Evolutionary conservation across 2,797 vertebrate species (phyloP).

Genomic region (Steatocranus sp.): DNA sequence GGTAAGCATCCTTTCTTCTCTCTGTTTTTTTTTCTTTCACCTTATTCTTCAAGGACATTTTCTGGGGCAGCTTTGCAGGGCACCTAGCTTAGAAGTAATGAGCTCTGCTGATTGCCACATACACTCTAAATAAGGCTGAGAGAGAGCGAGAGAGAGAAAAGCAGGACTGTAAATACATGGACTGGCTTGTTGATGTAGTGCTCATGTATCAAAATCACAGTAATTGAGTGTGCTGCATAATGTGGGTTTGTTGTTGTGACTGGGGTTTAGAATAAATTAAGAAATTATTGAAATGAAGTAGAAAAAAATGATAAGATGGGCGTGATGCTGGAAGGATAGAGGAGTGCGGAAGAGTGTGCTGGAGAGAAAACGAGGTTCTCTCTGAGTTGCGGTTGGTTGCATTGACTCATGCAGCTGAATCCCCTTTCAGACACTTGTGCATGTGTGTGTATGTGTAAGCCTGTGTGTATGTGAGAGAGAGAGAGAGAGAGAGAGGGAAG

Average conservation of each 20-base stretch:
- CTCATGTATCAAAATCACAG: constrained; percentile 43
- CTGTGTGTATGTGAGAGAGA: not conserved
- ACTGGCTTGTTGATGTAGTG: constrained; percentile 17
- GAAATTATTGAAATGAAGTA: constrained; percentile 67
- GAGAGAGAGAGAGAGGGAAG: not conserved
- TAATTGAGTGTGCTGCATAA: constrained; percentile 46
- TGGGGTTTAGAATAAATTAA: constrained; percentile 61
- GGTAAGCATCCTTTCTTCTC: constrained; percentile 74
- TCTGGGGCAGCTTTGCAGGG: constrained; percentile 64
- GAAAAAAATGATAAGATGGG: constrained; percentile 53
- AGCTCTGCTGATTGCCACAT: constrained; percentile 54
- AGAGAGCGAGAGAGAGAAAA: not conserved
- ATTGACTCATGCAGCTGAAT: constrained; percentile 67
- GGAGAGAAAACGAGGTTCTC: constrained; percentile 21
- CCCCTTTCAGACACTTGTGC: constrained; percentile 57
- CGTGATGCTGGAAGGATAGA: constrained; percentile 36
- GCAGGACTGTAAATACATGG: constrained; percentile 2
- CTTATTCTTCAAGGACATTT: constrained; percentile 55
- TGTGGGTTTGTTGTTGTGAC: constrained; percentile 60
- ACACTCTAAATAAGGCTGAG: constrained; percentile 17
- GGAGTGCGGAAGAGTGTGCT: constrained; percentile 32
- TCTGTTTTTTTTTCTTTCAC: not conserved
- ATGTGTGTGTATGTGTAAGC: not conserved
- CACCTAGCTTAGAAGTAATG: constrained; percentile 52
- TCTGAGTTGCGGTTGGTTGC: constrained; percentile 43